A percentile compares a stretch with the other conserved stretches of the same genome.
Conservation (phyloP, 1,140 invertebrate species). For the Elymnias hypermnestra region DNA sequence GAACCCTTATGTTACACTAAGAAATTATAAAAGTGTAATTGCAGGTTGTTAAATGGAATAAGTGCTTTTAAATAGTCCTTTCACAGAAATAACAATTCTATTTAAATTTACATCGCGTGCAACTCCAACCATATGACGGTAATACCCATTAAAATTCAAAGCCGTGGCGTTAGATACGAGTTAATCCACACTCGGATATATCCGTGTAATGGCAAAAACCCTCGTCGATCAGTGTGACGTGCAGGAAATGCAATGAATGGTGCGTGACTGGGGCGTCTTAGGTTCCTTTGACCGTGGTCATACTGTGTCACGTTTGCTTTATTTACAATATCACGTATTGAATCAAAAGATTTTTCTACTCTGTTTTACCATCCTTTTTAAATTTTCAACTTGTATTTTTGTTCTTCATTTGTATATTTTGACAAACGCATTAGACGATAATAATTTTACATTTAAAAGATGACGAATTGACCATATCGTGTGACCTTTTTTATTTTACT, state of each 20-base stretch:
- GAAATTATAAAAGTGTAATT: no score
- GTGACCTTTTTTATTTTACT: no score
- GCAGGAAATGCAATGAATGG: constrained; percentile 18
- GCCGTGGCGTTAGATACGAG: constrained; percentile 20
- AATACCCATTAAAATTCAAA: constrained; percentile 31
- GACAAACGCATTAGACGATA: no score
- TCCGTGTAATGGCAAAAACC: constrained; percentile 24
- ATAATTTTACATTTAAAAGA: no score
- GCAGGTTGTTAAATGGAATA: no score
- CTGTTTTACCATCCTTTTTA: no score
- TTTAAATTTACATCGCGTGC: constrained; percentile 11
- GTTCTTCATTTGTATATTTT: no score
- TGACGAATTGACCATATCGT: no score
- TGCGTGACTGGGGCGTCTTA: constrained; percentile 16
- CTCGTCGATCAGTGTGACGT: constrained; percentile 27
- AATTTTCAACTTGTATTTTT: no score
- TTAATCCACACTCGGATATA: constrained; percentile 25
- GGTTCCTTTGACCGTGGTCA: constrained; percentile 7
- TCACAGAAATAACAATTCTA: neutral
- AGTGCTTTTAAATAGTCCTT: neutral
- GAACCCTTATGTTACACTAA: no score
- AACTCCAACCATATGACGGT: constrained; percentile 11
- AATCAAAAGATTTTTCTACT: no score
- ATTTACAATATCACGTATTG: no score
- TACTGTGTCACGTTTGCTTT: constrained; percentile 4